phyloP scores from a whole-genome alignment of 2,888 invertebrate species.

The Calliphora vomitoria region DNA sequence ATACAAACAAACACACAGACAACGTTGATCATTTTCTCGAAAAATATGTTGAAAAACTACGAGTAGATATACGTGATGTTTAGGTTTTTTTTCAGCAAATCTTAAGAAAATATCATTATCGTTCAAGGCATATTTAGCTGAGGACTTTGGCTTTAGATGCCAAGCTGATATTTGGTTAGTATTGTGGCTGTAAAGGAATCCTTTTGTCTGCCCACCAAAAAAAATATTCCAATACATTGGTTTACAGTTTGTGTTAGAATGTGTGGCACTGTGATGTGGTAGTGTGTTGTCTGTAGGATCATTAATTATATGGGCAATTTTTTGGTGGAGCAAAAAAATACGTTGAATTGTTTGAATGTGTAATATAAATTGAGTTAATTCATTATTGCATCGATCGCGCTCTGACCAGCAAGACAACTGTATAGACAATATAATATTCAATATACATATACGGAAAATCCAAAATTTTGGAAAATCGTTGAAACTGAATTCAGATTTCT shows the following conservation, averaged over 20 bases:
- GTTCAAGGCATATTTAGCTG: background rate
- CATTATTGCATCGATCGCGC: background rate
- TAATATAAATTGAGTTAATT: slow-evolving; percentile 50
- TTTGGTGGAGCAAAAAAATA: slow-evolving; percentile 3
- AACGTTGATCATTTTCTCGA: slow-evolving; percentile 55
- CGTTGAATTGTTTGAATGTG: slow-evolving; percentile 17
- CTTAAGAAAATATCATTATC: slow-evolving; percentile 27
- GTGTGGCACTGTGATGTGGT: background rate
- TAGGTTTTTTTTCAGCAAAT: slow-evolving; percentile 38
- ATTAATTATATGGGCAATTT: slow-evolving; percentile 66
- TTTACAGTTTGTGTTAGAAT: background rate
- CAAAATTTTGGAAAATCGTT: too few relatives aligned
- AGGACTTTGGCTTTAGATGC: background rate
- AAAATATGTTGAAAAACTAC: slow-evolving; percentile 39
- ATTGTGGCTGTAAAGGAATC: slow-evolving; percentile 47
- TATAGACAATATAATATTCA: background rate
- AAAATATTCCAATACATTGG: slow-evolving; percentile 2
- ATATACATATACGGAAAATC: too few relatives aligned
- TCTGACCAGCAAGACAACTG: background rate
- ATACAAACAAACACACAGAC: slow-evolving; percentile 29
- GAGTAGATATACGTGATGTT: slow-evolving; percentile 71
- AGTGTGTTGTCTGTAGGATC: slow-evolving; percentile 43
- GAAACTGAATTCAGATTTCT: too few relatives aligned
- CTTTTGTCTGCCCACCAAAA: slow-evolving; percentile 48
- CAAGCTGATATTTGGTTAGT: background rate